Percentiles rank a stretch among this genome's conserved stretches.
Conservation (phyloP, 1,140 invertebrate genomes). For the Trachymyrmex septentrionalis region DNA sequence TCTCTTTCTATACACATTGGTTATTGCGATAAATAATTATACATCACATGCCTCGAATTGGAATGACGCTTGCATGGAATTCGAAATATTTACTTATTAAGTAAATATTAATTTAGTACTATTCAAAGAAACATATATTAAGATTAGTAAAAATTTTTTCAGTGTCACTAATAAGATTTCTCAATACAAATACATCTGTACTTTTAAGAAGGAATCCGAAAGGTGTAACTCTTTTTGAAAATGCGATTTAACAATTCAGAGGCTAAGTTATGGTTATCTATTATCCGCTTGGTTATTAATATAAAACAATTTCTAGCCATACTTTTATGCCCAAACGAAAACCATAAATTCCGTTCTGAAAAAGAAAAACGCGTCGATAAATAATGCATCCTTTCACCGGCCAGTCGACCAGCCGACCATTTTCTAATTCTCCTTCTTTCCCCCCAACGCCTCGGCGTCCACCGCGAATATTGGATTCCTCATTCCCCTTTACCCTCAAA, state of each 20-base stretch:
- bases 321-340: constrained; percentile 50
- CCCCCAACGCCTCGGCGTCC: constrained; percentile 45
- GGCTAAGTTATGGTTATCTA: not conserved
- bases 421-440: constrained; percentile 41
- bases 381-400: constrained; percentile 64
- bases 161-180: not conserved
- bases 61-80: no score
- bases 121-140: no score
- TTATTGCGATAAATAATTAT: no score
- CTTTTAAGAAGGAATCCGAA: not conserved
- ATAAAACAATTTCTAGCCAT: constrained; percentile 50
- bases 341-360: constrained; percentile 33
- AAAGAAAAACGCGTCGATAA: constrained; percentile 59
- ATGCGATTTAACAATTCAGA: not conserved
- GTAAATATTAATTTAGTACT: no score
- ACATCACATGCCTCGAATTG: no score
- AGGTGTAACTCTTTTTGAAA: not conserved
- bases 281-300: constrained; percentile 42
- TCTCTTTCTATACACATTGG: no score
- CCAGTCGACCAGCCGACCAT: constrained; percentile 46
- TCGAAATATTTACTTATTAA: no score
- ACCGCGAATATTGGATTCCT: constrained; percentile 77
- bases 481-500: constrained; percentile 59
- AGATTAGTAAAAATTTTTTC: no score
- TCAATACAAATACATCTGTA: not conserved